Conservation (phyloP, 2,888 invertebrate genomes). For the Neoitamus cyanurus region DNA sequence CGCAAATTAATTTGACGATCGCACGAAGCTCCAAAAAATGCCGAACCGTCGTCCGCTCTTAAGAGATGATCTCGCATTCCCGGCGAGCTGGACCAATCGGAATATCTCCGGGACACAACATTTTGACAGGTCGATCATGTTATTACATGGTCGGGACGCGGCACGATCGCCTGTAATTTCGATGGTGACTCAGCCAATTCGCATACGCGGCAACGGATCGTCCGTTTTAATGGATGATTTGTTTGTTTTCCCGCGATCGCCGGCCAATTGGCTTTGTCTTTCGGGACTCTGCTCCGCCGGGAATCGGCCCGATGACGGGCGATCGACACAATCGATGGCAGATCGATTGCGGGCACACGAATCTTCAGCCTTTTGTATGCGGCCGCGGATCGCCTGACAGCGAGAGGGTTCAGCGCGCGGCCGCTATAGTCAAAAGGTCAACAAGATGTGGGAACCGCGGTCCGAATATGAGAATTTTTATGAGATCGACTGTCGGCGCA, state of each 20-base stretch:
- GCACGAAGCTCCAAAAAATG: neutral
- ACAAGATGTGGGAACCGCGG: slow-evolving; percentile 48
- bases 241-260: slow-evolving; percentile 24
- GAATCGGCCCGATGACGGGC: neutral
- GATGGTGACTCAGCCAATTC: slow-evolving; percentile 13
- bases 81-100: neutral
- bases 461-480: slow-evolving; percentile 50
- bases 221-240: slow-evolving; percentile 22
- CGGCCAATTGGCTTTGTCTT: neutral
- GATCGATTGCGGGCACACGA: slow-evolving; percentile 40
- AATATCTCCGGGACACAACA: slow-evolving; percentile 7
- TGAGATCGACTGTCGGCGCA: neutral
- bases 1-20: neutral
- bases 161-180: slow-evolving; percentile 19
- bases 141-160: neutral
- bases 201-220: neutral
- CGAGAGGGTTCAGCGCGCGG: neutral
- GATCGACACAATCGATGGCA: slow-evolving; percentile 2
- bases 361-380: neutral
- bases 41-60: neutral
- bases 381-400: neutral
- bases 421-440: slow-evolving; percentile 46
- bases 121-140: slow-evolving; percentile 46
- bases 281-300: neutral
- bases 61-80: neutral